Evolutionary conservation across 2,797 vertebrate species (phyloP).

Genomic region (Denticeps clupeoides): DNA sequence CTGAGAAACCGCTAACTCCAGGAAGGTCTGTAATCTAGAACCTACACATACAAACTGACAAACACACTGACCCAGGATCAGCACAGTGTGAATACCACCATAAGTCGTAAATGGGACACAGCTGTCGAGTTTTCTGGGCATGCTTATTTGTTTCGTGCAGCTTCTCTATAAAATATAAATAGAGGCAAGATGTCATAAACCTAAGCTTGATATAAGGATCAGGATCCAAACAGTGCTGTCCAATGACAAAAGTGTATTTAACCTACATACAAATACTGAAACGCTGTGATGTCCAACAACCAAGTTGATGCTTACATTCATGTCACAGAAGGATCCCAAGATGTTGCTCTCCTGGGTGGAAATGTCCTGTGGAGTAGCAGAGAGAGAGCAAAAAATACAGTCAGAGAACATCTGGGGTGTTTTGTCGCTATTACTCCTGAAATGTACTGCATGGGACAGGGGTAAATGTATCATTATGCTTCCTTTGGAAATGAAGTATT

Average conservation of each 20-base stretch:
- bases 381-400: not conserved
- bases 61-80: not conserved
- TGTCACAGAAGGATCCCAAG: constrained; percentile 96
- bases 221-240: no score
- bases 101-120: constrained; percentile 13
- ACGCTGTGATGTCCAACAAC: not conserved
- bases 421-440: no score
- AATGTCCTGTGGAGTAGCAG: constrained; percentile 73
- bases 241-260: no score
- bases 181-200: constrained; percentile 10
- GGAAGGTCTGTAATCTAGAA: no score
- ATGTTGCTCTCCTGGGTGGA: constrained; percentile 98
- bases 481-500: no score
- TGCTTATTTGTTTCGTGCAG: constrained; percentile 2
- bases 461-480: no score
- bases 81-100: not conserved
- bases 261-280: no score
- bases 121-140: constrained; percentile 6
- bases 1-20: no score
- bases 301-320: constrained; percentile 79
- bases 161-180: constrained; percentile 16
- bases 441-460: no score
- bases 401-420: no score
- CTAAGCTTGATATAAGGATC: no score
- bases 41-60: no score